Conservation (phyloP, 64 coral and sea anemone species). For the Pachyseris speciosa region DNA sequence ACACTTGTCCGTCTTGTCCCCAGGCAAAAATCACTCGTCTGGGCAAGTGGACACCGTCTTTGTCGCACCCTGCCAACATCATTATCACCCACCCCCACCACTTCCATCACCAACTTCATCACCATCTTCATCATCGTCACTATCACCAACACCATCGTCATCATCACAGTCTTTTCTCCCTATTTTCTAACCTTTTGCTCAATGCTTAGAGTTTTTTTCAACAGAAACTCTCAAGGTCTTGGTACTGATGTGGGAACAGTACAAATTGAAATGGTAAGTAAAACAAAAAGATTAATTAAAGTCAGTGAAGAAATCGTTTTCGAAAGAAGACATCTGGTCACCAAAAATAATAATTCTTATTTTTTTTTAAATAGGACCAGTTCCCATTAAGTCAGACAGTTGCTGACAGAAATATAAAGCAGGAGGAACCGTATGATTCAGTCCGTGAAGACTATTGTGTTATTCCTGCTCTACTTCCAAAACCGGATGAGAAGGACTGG, state of each 20-base stretch:
- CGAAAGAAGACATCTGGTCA: background rate
- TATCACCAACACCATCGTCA: no score
- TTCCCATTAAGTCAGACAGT: background rate
- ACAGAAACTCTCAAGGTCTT: background rate
- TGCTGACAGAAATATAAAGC: background rate
- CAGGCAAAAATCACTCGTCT: no score
- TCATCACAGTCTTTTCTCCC: no score
- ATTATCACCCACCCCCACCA: no score
- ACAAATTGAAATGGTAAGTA: background rate
- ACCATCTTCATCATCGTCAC: no score
- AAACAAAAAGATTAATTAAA: background rate
- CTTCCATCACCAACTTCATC: no score
- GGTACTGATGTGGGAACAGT: background rate
- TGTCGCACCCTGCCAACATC: no score
- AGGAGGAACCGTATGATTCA: background rate
- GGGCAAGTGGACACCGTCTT: no score
- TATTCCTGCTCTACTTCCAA: conserved; percentile 30
- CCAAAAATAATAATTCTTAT: background rate
- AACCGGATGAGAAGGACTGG: conserved; percentile 16
- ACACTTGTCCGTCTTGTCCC: no score
- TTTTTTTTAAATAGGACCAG: background rate
- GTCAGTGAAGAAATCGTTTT: background rate
- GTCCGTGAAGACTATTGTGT: conserved; percentile 18
- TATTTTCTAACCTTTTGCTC: no score
- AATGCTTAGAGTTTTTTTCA: no score